These are phyloP conservation scores for Nesoenas mayeri DNA, from an alignment of 2,113 vertebrate genomes.

Conservation along the genomic window DNA sequence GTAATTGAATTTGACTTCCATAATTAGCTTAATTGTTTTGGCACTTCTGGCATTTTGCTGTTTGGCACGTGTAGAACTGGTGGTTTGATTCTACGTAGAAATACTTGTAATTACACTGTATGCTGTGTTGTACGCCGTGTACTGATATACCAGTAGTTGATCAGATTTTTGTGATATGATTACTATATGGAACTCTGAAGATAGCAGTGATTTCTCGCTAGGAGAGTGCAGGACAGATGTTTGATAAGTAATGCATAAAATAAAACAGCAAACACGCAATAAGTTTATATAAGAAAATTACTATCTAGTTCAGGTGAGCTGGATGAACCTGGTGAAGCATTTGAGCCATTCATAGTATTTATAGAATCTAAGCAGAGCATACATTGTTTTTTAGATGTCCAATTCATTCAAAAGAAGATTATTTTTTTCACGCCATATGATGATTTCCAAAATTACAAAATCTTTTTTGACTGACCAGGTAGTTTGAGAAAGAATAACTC, in stretches of 20 bases:
- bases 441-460: not conserved
- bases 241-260: not conserved
- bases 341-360: not conserved
- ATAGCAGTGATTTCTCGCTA: not conserved
- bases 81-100: not conserved
- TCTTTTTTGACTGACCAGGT: not conserved
- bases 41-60: not conserved
- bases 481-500: not conserved
- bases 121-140: fast-evolving
- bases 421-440: not conserved
- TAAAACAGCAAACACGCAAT: not conserved
- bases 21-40: constrained; percentile 45
- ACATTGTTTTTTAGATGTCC: not conserved
- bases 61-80: not conserved
- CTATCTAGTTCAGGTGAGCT: not conserved
- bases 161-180: not conserved
- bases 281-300: not conserved
- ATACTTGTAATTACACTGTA: fast-evolving
- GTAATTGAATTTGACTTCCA: constrained; percentile 29
- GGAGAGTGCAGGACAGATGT: not conserved
- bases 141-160: not conserved
- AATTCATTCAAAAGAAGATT: not conserved
- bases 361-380: not conserved
- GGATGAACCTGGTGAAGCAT: not conserved
- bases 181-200: not conserved